phyloP scores from a whole-genome alignment of 1,140 invertebrate genomes.

The Theocolax elegans region DNA sequence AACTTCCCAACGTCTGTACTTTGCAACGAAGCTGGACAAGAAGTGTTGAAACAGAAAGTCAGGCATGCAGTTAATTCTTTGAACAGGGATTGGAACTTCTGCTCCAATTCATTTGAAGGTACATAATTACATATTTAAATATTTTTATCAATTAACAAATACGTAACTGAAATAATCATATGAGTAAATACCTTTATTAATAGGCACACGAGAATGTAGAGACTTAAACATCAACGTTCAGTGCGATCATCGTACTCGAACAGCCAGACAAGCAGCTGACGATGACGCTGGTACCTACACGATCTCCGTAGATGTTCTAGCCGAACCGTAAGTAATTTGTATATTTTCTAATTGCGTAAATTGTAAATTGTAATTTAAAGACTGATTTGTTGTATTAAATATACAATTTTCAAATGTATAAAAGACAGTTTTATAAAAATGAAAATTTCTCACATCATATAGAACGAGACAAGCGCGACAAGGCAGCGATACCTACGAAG shows the following conservation, averaged over 20 bases:
- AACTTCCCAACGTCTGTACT: conserved; percentile 92
- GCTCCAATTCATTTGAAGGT: conserved; percentile 87
- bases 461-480: conserved; percentile 68
- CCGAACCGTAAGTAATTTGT: conserved; percentile 77
- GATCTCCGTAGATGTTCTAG: conserved; percentile 81
- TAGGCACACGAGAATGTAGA: conserved; percentile 80
- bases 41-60: conserved; percentile 88
- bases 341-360: conserved; percentile 13
- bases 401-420: conserved; percentile 18
- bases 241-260: conserved; percentile 79
- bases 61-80: conserved; percentile 87
- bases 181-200: conserved; percentile 6
- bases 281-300: conserved; percentile 81
- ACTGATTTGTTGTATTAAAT: neutral
- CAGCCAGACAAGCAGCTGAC: conserved; percentile 63
- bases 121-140: conserved; percentile 44
- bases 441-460: conserved; percentile 42
- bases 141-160: neutral
- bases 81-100: conserved; percentile 94
- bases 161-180: neutral
- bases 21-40: conserved; percentile 93
- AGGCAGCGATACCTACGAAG: conserved; percentile 83
- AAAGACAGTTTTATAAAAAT: conserved; percentile 46
- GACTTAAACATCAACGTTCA: conserved; percentile 90
- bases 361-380: conserved; percentile 41